Evolutionary conservation across 1,140 invertebrate genomes (phyloP).

Genomic region (Drosophila bocki): DNA sequence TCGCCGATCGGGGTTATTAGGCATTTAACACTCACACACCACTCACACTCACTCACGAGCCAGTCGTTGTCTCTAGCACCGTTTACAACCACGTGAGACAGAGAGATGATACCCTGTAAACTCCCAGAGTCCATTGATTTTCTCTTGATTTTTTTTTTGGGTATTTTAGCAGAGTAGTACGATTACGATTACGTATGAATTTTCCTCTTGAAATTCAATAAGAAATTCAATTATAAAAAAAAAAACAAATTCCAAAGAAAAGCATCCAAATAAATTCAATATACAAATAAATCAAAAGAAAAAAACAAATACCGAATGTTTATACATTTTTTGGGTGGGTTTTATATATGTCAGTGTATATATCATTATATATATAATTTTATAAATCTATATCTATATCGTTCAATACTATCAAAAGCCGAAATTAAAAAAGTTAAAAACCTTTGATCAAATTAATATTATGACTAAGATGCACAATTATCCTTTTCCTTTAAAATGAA

Average conservation of each 20-base stretch:
- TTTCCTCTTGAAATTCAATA: conserved; percentile 78
- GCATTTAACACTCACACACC: conserved; percentile 69
- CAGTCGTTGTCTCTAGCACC: conserved; percentile 30
- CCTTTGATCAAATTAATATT: too few relatives aligned
- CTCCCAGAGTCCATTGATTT: conserved; percentile 9
- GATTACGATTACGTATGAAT: conserved; percentile 56
- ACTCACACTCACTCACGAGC: conserved; percentile 14
- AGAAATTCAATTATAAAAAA: conserved; percentile 71
- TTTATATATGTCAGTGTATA: neutral
- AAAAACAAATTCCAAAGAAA: conserved; percentile 45
- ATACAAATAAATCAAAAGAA: conserved; percentile 66
- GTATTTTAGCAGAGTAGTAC: conserved; percentile 41
- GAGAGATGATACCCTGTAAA: conserved; percentile 17
- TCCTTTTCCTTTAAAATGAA: too few relatives aligned
- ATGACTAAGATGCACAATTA: too few relatives aligned
- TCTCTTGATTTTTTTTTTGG: conserved; percentile 18
- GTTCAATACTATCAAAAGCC: too few relatives aligned
- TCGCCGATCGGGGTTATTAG: conserved; percentile 67
- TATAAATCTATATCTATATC: neutral
- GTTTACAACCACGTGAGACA: conserved; percentile 28
- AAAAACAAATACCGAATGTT: conserved; percentile 6
- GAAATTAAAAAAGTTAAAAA: too few relatives aligned
- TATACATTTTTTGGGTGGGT: conserved; percentile 1
- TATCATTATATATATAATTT: neutral
- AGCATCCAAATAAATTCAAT: conserved; percentile 60